Evolutionary conservation across 1,140 invertebrate genomes (phyloP), one percentile per base, ranked within the genome.

Genomic region (Drosophila chauvacae): DNA sequence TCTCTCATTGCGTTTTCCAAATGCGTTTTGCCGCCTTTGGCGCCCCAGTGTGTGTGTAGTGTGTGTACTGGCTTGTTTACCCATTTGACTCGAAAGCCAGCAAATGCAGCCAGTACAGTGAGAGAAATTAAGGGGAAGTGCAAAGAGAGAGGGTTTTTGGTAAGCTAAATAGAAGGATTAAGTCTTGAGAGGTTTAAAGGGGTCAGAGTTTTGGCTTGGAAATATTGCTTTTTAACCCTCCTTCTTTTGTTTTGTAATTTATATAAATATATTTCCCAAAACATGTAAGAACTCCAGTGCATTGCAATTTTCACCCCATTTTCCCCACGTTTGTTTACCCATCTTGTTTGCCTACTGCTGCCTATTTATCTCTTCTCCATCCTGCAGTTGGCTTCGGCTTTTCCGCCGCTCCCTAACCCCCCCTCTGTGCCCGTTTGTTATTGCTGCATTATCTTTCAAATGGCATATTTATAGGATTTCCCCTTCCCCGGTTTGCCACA

Each of bases 391-490:
- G 51, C 65, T 58, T 71, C 42, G 62, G 70, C 61, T 69, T 66
- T 66, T 20, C 66, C 61, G 26, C 4, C 23, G 23, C n/a, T 23
- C 26, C 16, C 16, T 18, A 16, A 4, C 16, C 51, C 39, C n/a
- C 37, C 13, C 53, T 60, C 60, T 71, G 16, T 13, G 10, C 76
- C 77, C 81, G 65, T 90, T 81, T 91, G 83, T 84, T 91, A 87
- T 91, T 91, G 88, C 83, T 81, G 88, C 83, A 91, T 91, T 91
- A 91, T 91, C 83, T 88, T 91, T 91, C 87, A 91, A 91, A 91
- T 91, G 88, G 75, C 87, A 91, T 91, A 91, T 91, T 91, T 91
- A 91, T 91, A 91, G 81, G 87, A 91, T 91, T 91, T 91, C 63
- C 47, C 78, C 51, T 5, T 2, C n/a, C 10, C 42, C n/a, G 3